Evolutionary conservation across 2,888 invertebrate species (phyloP), one percentile per base, ranked within the genome.

Genomic region (Digitonthophagus gazella): DNA sequence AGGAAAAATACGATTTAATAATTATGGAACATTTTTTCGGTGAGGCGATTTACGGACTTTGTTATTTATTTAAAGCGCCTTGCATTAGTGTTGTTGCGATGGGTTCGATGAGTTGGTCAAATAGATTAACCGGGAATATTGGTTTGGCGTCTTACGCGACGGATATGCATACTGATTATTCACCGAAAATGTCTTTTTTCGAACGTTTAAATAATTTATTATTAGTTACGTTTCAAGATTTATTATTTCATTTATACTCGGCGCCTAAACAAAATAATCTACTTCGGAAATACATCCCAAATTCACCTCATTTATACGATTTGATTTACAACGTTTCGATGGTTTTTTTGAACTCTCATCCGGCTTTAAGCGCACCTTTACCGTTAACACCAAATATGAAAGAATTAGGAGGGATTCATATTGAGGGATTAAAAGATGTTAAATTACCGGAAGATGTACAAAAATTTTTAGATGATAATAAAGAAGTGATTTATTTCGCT

Each of bases 401-500:
- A 1, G 85, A 86, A 74, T 79, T 86, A 55, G 87, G 86, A n/a
- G 86, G 86, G 56, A 69, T 84, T 44, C 86, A 86, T n/a, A 1
- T 44, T 2, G 15, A 65, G 63, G 55, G 57, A 14, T 15, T 64
- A 64, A 58, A 65, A 8, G 58, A 67, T 16, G 64, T 67, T 54
- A 22, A 61, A 14, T 28, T 73, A 14, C 71, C 72, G 1, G 56
- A 55, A 85, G 84, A 86, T 75, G 76, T 87, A 0, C 80, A 85
- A 78, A 78, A 79, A 20, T 77, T 84, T 63, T 74, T 87, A 65
- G 85, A 87, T 71, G 78, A 80, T 0, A 80, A 78, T 44, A 69
- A 85, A 65, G 87, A 87, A 0, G 85, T 84, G 0, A 80, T 87
- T 0, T 85, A 86, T 69, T 83, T 87, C 71, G 86, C 84, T 72